These are phyloP conservation scores for Paedocypris micromegethes DNA, from an alignment of 2,797 vertebrate genomes.

Conservation along the genomic window DNA sequence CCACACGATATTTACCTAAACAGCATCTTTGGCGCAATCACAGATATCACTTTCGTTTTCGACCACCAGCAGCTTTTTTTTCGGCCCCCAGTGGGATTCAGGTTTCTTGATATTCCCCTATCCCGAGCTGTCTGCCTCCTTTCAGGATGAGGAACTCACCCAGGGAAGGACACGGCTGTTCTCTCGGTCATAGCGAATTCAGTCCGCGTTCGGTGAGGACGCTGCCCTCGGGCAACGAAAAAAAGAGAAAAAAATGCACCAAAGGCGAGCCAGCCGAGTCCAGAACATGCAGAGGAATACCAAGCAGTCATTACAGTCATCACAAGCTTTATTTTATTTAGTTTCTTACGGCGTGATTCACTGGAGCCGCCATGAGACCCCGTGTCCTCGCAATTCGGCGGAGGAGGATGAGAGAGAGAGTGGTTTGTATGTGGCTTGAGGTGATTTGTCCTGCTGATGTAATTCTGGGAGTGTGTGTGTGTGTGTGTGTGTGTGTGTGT, in stretches of 20 bases:
- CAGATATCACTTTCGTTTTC: slow-evolving; percentile 13
- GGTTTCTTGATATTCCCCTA: slow-evolving; percentile 24
- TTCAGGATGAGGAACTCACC: slow-evolving; percentile 12
- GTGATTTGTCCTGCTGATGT: slow-evolving; percentile 21
- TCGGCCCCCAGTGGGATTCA: slow-evolving; percentile 1
- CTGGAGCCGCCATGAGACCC: slow-evolving; percentile 4
- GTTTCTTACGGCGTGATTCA: slow-evolving; percentile 27
- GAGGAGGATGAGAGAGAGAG: background rate
- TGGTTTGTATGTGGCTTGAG: background rate
- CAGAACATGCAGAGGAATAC: slow-evolving; percentile 47
- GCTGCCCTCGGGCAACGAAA: slow-evolving; percentile 42
- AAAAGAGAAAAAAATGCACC: slow-evolving; percentile 6
- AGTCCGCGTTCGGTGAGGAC: slow-evolving; percentile 41
- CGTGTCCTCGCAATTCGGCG: slow-evolving; percentile 20
- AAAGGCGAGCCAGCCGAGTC: slow-evolving; percentile 46
- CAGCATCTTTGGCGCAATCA: slow-evolving; percentile 1
- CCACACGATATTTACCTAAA: slow-evolving; percentile 19
- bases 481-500: slow-evolving; percentile 4
- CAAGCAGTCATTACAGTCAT: slow-evolving; percentile 45
- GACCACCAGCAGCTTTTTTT: background rate
- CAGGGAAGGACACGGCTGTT: slow-evolving; percentile 25
- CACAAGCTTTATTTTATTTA: slow-evolving; percentile 34
- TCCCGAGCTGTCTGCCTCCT: slow-evolving; percentile 18
- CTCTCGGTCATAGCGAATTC: slow-evolving; percentile 44
- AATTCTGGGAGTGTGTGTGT: background rate